These are phyloP conservation scores for Meganola albula DNA, from an alignment of 2,888 invertebrate genomes.

Conservation along the genomic window DNA sequence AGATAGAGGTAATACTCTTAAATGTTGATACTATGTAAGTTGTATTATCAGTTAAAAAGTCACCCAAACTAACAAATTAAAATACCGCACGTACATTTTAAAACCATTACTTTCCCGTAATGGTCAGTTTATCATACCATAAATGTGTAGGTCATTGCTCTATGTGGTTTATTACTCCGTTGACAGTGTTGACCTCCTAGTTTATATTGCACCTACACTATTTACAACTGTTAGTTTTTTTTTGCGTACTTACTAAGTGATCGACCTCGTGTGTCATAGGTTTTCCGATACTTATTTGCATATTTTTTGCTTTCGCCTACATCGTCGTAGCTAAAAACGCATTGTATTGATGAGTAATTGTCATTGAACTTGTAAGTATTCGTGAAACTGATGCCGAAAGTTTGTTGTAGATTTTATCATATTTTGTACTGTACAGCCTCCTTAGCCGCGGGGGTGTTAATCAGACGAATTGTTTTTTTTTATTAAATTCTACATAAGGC, in stretches of 20 bases:
- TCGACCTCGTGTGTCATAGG: conserved; percentile 27
- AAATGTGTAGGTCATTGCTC: conserved; percentile 32
- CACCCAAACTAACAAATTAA: conserved; percentile 15
- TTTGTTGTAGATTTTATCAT: no score
- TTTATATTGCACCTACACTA: conserved; percentile 48
- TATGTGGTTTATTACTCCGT: conserved; percentile 29
- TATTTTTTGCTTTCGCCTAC: conserved; percentile 15
- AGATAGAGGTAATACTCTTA: no score
- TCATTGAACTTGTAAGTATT: conserved; percentile 19
- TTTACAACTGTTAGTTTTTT: conserved; percentile 42
- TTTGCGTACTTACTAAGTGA: conserved; percentile 22
- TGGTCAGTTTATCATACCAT: conserved; percentile 22
- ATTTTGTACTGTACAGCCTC: no score
- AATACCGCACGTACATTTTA: conserved; percentile 18
- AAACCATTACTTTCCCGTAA: conserved; percentile 28
- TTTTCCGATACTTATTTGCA: conserved; percentile 15
- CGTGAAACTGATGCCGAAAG: no score
- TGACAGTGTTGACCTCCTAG: conserved; percentile 41
- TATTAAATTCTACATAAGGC: no score
- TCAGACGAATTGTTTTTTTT: no score
- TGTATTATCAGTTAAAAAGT: no score
- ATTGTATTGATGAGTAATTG: conserved; percentile 8
- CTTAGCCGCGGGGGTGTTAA: no score
- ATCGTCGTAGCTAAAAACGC: conserved; percentile 5
- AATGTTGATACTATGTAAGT: no score